Percentiles rank a stretch among this genome's conserved stretches.
phyloP scores from a whole-genome alignment of 2,888 invertebrate species.

The Pristionchus maxplancki region DNA sequence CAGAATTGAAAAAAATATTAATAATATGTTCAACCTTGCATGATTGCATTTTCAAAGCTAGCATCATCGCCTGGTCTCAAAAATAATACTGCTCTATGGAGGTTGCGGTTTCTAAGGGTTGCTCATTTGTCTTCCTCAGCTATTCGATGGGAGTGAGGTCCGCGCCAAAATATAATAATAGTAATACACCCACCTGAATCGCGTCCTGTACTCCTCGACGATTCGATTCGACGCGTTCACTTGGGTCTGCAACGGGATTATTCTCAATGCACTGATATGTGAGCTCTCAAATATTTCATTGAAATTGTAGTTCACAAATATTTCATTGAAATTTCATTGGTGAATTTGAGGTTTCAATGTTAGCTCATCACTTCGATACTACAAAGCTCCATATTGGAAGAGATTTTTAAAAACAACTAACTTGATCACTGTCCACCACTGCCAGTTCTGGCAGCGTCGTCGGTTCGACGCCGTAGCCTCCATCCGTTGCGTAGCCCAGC shows the following conservation, averaged over 20 bases:
- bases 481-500: not conserved
- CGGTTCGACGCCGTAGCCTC: slow-evolving; percentile 10
- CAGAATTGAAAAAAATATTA: too few species aligned
- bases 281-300: too few species aligned
- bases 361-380: too few species aligned
- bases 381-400: too few species aligned
- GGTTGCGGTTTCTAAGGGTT: not conserved
- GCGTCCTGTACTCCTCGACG: slow-evolving; percentile 36
- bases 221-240: slow-evolving; percentile 23
- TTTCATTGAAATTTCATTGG: too few species aligned
- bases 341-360: not conserved
- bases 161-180: too few species aligned
- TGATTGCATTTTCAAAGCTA: too few species aligned
- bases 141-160: too few species aligned
- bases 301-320: too few species aligned
- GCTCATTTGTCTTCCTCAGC: not conserved
- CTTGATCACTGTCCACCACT: not conserved
- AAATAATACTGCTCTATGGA: too few species aligned
- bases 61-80: too few species aligned
- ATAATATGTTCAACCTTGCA: too few species aligned
- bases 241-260: not conserved
- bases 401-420: not conserved
- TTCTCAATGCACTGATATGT: not conserved
- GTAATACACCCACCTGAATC: slow-evolving; percentile 34
- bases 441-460: not conserved